Evolutionary conservation across 2,113 vertebrate genomes (phyloP).

Genomic region (Melozone crissalis): DNA sequence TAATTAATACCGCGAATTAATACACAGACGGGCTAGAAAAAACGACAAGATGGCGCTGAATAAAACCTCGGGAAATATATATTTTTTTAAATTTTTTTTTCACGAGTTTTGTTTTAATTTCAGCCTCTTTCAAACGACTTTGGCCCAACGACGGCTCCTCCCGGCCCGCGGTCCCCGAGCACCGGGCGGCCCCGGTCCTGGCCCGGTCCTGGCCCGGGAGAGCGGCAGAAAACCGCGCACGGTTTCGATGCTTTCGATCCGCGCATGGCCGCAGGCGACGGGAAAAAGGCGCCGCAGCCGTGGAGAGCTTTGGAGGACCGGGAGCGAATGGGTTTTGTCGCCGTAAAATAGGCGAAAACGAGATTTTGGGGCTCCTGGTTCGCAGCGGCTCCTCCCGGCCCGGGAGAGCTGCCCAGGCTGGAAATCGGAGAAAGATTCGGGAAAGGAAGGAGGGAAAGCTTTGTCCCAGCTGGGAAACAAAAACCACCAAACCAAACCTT

Average conservation of each 20-base stretch:
- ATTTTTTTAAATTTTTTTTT: background rate
- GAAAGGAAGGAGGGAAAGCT: background rate
- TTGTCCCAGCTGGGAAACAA: rapidly evolving
- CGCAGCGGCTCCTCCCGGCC: background rate
- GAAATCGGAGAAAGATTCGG: background rate
- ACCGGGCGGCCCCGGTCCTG: background rate
- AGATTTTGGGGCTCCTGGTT: background rate
- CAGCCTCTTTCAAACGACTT: background rate
- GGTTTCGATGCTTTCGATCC: background rate
- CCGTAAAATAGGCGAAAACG: background rate
- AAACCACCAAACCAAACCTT: background rate
- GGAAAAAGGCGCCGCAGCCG: background rate
- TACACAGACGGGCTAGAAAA: background rate
- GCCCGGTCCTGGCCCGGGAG: background rate
- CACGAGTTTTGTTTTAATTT: background rate
- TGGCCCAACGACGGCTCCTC: background rate
- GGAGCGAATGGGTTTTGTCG: background rate
- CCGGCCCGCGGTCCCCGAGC: background rate
- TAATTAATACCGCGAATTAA: background rate
- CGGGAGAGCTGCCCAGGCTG: background rate
- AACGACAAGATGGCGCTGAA: background rate
- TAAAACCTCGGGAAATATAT: background rate
- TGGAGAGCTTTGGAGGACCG: background rate
- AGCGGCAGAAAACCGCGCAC: background rate
- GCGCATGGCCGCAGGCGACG: background rate